Percentiles rank a stretch among this genome's conserved stretches.
phyloP scores from a whole-genome alignment of 2,797 vertebrate species.

The Babyrousa celebensis region DNA sequence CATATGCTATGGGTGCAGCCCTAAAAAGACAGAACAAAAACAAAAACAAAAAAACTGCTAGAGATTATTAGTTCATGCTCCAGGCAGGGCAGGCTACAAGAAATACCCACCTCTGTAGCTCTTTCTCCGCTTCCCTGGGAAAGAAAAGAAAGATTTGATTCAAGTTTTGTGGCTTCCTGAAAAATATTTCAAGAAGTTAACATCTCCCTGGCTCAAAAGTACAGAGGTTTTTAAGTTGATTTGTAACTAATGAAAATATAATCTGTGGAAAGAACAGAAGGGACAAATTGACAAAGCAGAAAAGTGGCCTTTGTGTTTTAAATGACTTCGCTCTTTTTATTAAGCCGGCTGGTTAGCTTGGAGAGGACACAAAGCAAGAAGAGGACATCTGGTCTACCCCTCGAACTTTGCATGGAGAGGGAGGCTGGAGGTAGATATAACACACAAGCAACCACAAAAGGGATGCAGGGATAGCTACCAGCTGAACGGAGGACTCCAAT shows the following conservation, averaged over 20 bases:
- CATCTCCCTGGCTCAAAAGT: constrained; percentile 38
- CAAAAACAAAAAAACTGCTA: too few relatives aligned
- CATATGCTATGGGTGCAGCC: too few relatives aligned
- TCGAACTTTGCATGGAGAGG: not conserved
- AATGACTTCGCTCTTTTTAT: constrained; percentile 28
- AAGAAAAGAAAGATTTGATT: constrained; percentile 67
- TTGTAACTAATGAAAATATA: constrained; percentile 61
- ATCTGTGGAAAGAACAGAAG: constrained; percentile 58
- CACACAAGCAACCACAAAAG: not conserved
- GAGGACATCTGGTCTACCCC: not conserved
- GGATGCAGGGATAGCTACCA: not conserved
- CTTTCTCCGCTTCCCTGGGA: constrained; percentile 82
- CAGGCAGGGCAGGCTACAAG: not conserved
- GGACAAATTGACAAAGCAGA: constrained; percentile 9
- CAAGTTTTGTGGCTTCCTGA: not conserved
- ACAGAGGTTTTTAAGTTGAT: constrained; percentile 34
- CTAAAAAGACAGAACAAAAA: too few relatives aligned
- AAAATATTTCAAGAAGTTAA: constrained; percentile 57
- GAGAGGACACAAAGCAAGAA: constrained; percentile 12
- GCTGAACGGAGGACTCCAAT: not conserved
- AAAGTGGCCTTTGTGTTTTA: not conserved
- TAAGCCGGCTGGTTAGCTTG: not conserved
- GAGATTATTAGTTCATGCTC: not conserved
- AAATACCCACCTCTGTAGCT: constrained; percentile 83
- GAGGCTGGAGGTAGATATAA: not conserved